Evolutionary conservation across 2,113 vertebrate genomes (phyloP), one percentile per base, ranked within the genome.

Genomic region (Atherinomorus stipes): DNA sequence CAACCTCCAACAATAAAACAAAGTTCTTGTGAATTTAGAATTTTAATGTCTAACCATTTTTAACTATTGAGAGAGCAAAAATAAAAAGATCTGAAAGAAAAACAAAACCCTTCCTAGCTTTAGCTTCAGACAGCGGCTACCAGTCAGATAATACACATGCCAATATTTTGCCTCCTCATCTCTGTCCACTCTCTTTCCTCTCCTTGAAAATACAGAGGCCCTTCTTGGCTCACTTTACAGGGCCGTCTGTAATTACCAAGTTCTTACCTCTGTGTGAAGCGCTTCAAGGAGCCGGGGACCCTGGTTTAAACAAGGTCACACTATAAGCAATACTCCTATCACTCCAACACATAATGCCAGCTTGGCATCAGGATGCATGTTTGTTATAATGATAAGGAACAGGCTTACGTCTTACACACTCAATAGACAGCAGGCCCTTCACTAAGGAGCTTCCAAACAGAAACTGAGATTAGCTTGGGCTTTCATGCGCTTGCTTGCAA

Each of bases 301-400:
- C 76, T 81, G 78, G 76, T 87, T 90, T 81, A 70, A 70, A 78
- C 83, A 75, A 92, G 85, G 89, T 85, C 88, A 83, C 49, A 52
- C 89, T 68, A 88, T 85, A 91, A 91, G 75, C 75, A 83, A 67
- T n/a, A 11, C 69, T 62, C 51, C 58, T 79, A 72, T 84, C 77
- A 78, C 28, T 15, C 8, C 16, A 26, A 47, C 10, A 42, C 77
- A 78, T 71, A 51, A 61, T 11, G 23, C 28, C 1, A 21, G 2
- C 58, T 34, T 5, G 50, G 65, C 71, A 50, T 73, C 49, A 0
- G 40, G 56, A 49, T 0, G 1, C 28, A 42, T 54, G 63, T 52
- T 86, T 70, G 77, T 68, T 73, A 37, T 49, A 42, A 72, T 22
- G 28, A 80, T 84, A 79, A 75, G 70, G 21, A 76, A 2, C 37